phyloP scores from a whole-genome alignment of 2,888 invertebrate genomes.

The Meloe dianella region DNA sequence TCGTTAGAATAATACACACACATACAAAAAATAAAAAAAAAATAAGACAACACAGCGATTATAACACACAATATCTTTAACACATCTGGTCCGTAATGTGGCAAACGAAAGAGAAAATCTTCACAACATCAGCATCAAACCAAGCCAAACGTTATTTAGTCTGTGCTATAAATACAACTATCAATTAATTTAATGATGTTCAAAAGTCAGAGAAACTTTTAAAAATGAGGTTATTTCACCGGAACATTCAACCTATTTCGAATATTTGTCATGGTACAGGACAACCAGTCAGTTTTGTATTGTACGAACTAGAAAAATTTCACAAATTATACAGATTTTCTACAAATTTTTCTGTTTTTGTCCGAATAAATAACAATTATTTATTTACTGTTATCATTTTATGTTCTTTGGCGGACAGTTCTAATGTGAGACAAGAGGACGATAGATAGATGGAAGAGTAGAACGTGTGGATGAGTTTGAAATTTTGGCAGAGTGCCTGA shows the following conservation, averaged over 20 bases:
- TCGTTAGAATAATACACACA: not conserved
- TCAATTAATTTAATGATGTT: conserved; percentile 56
- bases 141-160: conserved; percentile 50
- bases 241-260: conserved; percentile 48
- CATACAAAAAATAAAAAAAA: not conserved
- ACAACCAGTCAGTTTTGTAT: no score
- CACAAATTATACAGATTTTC: not conserved
- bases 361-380: not conserved
- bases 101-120: conserved; percentile 14
- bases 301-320: not conserved
- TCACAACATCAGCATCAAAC: conserved; percentile 33
- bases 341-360: no score
- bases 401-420: not conserved
- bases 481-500: conserved; percentile 10
- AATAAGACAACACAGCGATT: no score
- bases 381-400: not conserved
- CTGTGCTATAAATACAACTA: conserved; percentile 56
- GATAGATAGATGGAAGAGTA: not conserved
- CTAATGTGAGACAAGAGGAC: not conserved
- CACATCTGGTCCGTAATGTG: conserved; percentile 12
- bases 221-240: conserved; percentile 53
- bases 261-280: not conserved
- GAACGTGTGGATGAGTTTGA: conserved; percentile 4
- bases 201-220: conserved; percentile 53
- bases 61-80: not conserved